Base-by-base conservation (phyloP, 2,797 vertebrate genomes). In the Parotocinclus haroldoi region DNA sequence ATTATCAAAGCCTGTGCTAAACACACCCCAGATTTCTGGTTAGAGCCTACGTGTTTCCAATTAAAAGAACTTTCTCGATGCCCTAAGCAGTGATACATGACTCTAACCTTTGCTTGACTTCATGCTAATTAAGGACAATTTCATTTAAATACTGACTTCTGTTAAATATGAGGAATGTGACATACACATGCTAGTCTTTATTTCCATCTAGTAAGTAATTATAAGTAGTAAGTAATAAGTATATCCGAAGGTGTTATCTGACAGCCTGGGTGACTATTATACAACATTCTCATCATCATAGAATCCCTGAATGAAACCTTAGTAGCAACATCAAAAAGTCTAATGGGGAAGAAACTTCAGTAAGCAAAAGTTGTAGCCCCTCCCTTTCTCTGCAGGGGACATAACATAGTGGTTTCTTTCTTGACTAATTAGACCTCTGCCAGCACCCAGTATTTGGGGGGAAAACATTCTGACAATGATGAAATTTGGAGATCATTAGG, bases 81-180 rank as follows among this genome's bases (percentile, higher is more conserved):
- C 67, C 74, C 63, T 71, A 74, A 64, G 52, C 74, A 76, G 70
- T 77, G 59, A 66, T 70, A 81, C 79, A 80, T 79, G 70, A 73
- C 75, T 75, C 74, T 78, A 78, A 83, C 75, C 81, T 78, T 79
- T 75, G 74, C 73, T 73, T 51, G 75, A 72, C 69, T 65, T 72
- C 13, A 57, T 68, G 76, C 79, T 85, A 82, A 85, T 85, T 83
- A 80, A 80, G 73, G 70, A 81, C 73, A 75, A 77, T 77, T 81
- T 78, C 62, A 68, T 66, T 68, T 27, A 62, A 42, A 68, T 55
- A 71, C 63, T 49, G 64, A 72, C 72, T 73, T 68, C 45, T 54
- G 51, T 64, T 59, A 70, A 68, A 67, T 64, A 60, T 60, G 56
- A 62, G 52, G 60, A 53, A 63, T 45, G 71, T 65, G 57, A 63